These are phyloP conservation scores for Drosophila tsacasi DNA, from an alignment of 1,140 invertebrate genomes.

Conservation along the genomic window DNA sequence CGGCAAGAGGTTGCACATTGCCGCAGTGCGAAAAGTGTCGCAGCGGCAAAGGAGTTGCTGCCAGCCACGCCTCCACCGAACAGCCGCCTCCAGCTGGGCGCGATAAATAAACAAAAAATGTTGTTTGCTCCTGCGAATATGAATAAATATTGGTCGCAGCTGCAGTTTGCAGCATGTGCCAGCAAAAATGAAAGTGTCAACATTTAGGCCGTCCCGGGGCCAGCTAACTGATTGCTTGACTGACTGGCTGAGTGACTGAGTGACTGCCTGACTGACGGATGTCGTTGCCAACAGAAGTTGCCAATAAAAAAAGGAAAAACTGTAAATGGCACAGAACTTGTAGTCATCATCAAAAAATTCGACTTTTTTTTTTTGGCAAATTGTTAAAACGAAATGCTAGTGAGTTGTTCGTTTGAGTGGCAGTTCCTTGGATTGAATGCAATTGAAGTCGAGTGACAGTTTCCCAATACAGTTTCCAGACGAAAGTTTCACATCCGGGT, in stretches of 20 bases:
- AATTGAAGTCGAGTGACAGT: slow-evolving; percentile 16
- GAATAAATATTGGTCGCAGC: slow-evolving; percentile 72
- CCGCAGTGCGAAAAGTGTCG: slow-evolving; percentile 54
- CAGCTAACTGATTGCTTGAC: slow-evolving; percentile 47
- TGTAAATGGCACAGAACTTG: slow-evolving; percentile 38
- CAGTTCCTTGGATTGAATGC: slow-evolving; percentile 28
- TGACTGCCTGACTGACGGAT: slow-evolving; percentile 28
- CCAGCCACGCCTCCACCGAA: slow-evolving; percentile 2
- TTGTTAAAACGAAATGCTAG: slow-evolving; percentile 60
- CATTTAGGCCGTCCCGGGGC: slow-evolving; percentile 48
- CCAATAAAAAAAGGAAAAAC: slow-evolving; percentile 26
- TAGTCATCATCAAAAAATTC: slow-evolving; percentile 25
- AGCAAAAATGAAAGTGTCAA: slow-evolving; percentile 59
- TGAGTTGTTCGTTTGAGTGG: slow-evolving; percentile 62
- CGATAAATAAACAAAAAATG: slow-evolving; percentile 57
- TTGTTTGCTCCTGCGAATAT: slow-evolving; percentile 52
- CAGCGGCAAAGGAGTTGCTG: slow-evolving; percentile 21
- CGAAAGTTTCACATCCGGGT: not conserved
- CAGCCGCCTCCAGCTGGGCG: slow-evolving; percentile 1
- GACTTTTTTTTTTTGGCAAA: slow-evolving; percentile 39
- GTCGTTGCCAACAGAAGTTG: slow-evolving; percentile 55
- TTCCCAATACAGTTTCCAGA: slow-evolving; percentile 28
- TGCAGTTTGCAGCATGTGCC: slow-evolving; percentile 47
- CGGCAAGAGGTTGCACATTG: slow-evolving; percentile 40
- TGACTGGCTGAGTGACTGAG: slow-evolving; percentile 44